These are phyloP conservation scores for Rhizomys pruinosus DNA, from an alignment of 2,113 vertebrate genomes.

Conservation along the genomic window DNA sequence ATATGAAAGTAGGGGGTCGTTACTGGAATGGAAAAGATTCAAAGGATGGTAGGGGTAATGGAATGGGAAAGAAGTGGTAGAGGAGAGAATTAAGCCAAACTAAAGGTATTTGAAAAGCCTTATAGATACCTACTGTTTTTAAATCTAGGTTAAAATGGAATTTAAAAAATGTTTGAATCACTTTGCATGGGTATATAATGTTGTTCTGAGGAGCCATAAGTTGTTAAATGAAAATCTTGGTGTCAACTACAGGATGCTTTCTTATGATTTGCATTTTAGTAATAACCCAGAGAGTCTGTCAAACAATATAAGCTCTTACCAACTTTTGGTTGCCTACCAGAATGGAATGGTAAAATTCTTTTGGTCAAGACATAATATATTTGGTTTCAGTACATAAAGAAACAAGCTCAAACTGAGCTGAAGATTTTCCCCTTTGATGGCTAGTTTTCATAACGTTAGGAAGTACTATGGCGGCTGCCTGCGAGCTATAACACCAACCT, in stretches of 20 bases:
- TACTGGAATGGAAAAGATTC: neutral
- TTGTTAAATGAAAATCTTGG: neutral
- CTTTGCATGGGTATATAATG: neutral
- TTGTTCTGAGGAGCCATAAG: neutral
- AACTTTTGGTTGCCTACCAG: neutral
- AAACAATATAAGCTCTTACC: neutral
- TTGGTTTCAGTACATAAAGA: neutral
- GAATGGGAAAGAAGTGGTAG: too few species aligned
- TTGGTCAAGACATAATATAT: neutral
- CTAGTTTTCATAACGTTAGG: too few species aligned
- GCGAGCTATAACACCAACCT: too few species aligned
- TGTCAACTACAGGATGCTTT: neutral
- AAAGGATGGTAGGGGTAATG: neutral
- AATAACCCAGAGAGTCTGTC: too few species aligned
- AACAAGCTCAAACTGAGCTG: neutral
- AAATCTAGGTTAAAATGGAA: neutral
- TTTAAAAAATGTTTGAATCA: neutral
- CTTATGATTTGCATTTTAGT: neutral
- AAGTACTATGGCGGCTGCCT: too few species aligned
- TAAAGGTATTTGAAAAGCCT: too few species aligned
- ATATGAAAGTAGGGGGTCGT: too few species aligned
- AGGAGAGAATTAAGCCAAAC: neutral
- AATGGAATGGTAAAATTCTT: too few species aligned
- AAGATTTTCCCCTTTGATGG: neutral
- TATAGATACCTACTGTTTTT: too few species aligned